phyloP scores from a whole-genome alignment of 2,113 vertebrate genomes.

The Myiopsitta monachus region DNA sequence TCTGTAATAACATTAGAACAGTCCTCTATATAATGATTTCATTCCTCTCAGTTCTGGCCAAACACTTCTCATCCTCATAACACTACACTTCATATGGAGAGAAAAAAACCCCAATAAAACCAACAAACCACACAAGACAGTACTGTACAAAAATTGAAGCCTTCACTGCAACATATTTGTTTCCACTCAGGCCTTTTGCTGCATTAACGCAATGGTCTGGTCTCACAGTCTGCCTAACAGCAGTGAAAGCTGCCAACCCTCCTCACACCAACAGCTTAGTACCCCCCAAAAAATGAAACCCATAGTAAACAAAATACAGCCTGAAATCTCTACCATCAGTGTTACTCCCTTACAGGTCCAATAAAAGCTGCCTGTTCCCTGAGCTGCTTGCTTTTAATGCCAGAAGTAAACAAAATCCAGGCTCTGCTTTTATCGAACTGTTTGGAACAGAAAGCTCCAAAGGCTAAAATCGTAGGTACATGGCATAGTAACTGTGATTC shows the following conservation, averaged over 20 bases:
- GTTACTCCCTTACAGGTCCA: background rate
- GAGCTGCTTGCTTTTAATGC: slow-evolving; percentile 19
- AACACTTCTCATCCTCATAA: background rate
- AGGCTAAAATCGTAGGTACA: background rate
- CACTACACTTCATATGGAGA: background rate
- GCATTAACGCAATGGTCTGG: background rate
- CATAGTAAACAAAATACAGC: background rate
- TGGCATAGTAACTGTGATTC: background rate
- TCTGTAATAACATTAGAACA: background rate
- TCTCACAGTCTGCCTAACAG: background rate
- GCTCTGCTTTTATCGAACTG: background rate
- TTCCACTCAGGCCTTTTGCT: background rate
- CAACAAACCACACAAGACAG: background rate
- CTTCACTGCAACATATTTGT: background rate
- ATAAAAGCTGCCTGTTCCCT: background rate
- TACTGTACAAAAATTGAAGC: background rate
- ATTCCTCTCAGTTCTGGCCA: background rate
- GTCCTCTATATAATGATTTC: background rate
- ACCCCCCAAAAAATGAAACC: background rate
- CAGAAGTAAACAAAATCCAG: slow-evolving; percentile 23
- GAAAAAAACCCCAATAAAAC: background rate
- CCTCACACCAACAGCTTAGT: background rate
- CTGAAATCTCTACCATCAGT: background rate
- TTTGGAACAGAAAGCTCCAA: background rate
- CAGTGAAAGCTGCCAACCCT: background rate